These are phyloP conservation scores for Cebidichthys violaceus DNA, from an alignment of 2,113 vertebrate species.

Conservation along the genomic window DNA sequence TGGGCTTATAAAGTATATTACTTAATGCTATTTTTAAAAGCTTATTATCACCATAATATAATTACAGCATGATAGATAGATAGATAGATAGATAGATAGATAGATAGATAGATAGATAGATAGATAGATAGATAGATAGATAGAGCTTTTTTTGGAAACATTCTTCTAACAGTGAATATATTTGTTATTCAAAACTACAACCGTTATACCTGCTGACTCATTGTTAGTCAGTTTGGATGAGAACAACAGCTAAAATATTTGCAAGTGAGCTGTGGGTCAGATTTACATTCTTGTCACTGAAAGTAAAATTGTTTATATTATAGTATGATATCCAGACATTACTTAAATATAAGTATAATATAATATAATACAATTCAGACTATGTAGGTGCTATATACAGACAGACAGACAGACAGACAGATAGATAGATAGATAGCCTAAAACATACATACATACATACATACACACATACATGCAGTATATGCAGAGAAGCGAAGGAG, in stretches of 20 bases:
- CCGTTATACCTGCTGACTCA: too few relatives aligned
- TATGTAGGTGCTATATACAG: not conserved
- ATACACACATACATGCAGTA: not conserved
- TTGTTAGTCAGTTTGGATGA: too few relatives aligned
- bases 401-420: conserved; percentile 12
- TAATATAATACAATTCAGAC: too few relatives aligned
- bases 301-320: too few relatives aligned
- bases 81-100: not conserved
- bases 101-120: conserved; percentile 12
- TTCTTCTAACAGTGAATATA: too few relatives aligned
- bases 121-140: conserved; percentile 26
- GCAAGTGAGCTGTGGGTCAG: too few relatives aligned
- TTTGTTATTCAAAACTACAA: too few relatives aligned
- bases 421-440: conserved; percentile 10
- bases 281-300: too few relatives aligned
- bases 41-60: not conserved
- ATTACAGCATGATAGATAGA: not conserved
- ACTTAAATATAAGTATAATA: too few relatives aligned
- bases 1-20: not conserved
- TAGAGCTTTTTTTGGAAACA: not conserved
- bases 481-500: conserved; percentile 27
- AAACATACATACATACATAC: conserved; percentile 4
- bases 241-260: too few relatives aligned
- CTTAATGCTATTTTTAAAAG: not conserved
- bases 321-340: too few relatives aligned